phyloP scores from a whole-genome alignment of 2,797 vertebrate genomes.

The Sebastes cheni region DNA sequence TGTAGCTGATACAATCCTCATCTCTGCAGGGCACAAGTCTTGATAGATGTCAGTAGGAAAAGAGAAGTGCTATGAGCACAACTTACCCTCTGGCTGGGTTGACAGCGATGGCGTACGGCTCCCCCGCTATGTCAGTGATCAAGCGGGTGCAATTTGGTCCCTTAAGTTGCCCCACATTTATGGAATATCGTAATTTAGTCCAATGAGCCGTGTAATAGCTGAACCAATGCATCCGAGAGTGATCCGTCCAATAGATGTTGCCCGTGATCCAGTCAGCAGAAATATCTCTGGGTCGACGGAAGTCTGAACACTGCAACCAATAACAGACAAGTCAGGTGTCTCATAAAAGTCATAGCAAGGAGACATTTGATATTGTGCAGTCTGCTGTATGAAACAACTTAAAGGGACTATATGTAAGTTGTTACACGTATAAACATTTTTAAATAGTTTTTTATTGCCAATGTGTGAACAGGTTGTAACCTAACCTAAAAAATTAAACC shows the following conservation, averaged over 20 bases:
- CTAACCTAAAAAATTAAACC: no score
- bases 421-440: no score
- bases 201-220: constrained; percentile 98
- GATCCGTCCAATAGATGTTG: constrained; percentile 99
- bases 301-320: constrained; percentile 91
- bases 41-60: neutral
- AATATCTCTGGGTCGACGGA: constrained; percentile 93
- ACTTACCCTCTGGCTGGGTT: constrained; percentile 93
- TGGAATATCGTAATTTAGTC: constrained; percentile 97
- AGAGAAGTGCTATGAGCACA: neutral
- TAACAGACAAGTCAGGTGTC: constrained; percentile 4
- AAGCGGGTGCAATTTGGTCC: constrained; percentile 96
- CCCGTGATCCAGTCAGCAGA: constrained; percentile 98
- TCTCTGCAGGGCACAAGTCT: neutral
- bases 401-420: neutral
- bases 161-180: constrained; percentile 96
- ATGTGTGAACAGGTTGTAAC: no score
- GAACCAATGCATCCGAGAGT: constrained; percentile 99
- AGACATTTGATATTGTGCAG: neutral
- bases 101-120: constrained; percentile 95
- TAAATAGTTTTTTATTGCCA: no score
- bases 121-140: constrained; percentile 95
- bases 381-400: neutral
- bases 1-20: neutral
- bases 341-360: neutral